A percentile compares a stretch with the other conserved stretches of the same genome.
Evolutionary conservation across 2,797 vertebrate species (phyloP).

Genomic region (Myripristis jacobus): DNA sequence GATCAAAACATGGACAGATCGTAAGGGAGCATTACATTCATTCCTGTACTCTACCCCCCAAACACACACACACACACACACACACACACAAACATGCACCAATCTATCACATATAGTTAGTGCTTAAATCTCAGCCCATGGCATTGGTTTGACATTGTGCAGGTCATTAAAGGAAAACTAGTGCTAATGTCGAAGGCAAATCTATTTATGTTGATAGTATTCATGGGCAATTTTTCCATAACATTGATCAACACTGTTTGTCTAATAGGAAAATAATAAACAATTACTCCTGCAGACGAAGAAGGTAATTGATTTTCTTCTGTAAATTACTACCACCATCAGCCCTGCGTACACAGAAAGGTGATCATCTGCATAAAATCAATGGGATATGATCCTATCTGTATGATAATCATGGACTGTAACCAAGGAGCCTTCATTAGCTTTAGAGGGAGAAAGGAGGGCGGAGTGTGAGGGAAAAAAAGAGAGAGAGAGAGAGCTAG

Average conservation of each 20-base stretch:
- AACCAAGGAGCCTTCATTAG: slow-evolving; percentile 71
- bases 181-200: slow-evolving; percentile 91
- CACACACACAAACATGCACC: slow-evolving; percentile 4
- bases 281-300: slow-evolving; percentile 94
- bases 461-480: too few relatives aligned
- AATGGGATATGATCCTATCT: slow-evolving; percentile 92
- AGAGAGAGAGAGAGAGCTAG: slow-evolving; percentile 39
- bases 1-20: neutral
- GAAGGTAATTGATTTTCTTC: slow-evolving; percentile 97
- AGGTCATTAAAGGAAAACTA: slow-evolving; percentile 94
- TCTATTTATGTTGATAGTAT: slow-evolving; percentile 97
- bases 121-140: slow-evolving; percentile 78
- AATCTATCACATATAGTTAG: slow-evolving; percentile 41
- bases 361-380: slow-evolving; percentile 99
- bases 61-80: slow-evolving; percentile 6
- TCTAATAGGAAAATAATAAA: slow-evolving; percentile 99
- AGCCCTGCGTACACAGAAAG: slow-evolving; percentile 93
- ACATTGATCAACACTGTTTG: slow-evolving; percentile 98
- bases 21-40: neutral
- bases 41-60: neutral
- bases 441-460: slow-evolving; percentile 28
- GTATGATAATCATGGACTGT: slow-evolving; percentile 89
- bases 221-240: slow-evolving; percentile 93
- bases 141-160: slow-evolving; percentile 95
- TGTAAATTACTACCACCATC: slow-evolving; percentile 90